Base-by-base conservation (phyloP, 2,113 vertebrate species). In the Sapayoa aenigma region DNA sequence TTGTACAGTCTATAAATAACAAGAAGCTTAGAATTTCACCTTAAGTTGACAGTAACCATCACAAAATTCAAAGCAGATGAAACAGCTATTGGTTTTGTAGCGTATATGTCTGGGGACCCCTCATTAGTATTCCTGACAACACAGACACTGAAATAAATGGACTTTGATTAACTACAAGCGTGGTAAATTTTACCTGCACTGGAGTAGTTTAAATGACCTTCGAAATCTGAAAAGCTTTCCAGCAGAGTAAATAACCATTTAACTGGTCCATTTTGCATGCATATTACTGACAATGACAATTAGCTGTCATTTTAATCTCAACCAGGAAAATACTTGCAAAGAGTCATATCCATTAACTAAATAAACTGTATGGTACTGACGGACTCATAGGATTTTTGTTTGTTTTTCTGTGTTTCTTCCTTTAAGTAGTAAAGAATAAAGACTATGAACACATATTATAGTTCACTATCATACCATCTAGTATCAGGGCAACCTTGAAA, bases 281-380 rank as follows among this genome's bases (percentile, higher is more conserved):
- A 21, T 23, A 22, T 82, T 90, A 56, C 20, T 68, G 41, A 15
- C 39, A 42, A 22, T 41, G 39, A 41, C 6, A 66, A 66, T 84
- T 85, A 93, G 6, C 39, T 82, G 31, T 25, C 27, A 65, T 78
- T 94, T 96, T 39, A 69, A 60, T 6, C 6, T 68, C 17, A 23
- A 41, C 1, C 1, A 33, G 41, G 77, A 68, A 16, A 49, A 39
- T 1, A 24, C 18, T 41, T 19, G 8, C 27, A 65, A 67, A 17
- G 0, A 74, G 17, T 8, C 2, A 0, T 7, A 4, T 31, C 72
- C 65, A 62, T 21, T 41, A 46, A 39, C 1, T 39, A 39, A 67
- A 77, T 18, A 68, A 80, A 46, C 3, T 39, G 33, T 19, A 59
- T 59, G 12, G 9, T 59, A 49, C 30, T 35, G 44, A 6, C 19